Evolutionary conservation across 2,888 invertebrate genomes (phyloP), one percentile per base, ranked within the genome.

Genomic region (Pterostichus madidus): DNA sequence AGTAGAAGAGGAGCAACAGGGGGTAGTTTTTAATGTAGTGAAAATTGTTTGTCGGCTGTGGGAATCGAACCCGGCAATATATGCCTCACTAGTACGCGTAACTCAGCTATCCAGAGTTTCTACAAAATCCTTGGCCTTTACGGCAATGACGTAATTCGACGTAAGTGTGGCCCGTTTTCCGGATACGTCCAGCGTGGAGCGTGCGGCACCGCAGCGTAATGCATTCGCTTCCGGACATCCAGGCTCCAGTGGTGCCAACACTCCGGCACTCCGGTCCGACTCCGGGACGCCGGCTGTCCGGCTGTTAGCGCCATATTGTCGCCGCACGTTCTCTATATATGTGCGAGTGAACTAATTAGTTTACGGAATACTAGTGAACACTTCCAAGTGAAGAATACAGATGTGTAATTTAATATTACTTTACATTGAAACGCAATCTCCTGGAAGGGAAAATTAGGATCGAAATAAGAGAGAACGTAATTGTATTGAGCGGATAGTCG

Each of bases 291-390:
- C 39, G 39, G 39, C 39, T 5, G 13, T 52, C 52, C 52, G 52
- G 52, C 52, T 52, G 52, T 52, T 24, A 59, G 56, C 56, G 56
- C 56, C 56, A 59, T 59, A 52, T 52, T 52, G 56, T 59, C 56
- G 56, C 56, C 56, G 24, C 17, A 59, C 56, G 10, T n/a, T 52
- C n/a, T 39, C 7, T 39, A 6, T 39, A 8, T 39, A 5, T 39
- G 8, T 39, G 39, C 39, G 8, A 7, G 39, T 39, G 17, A 15
- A 59, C 5, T 59, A 59, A 59, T 59, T 59, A 59, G 56, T 17
- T 59, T 59, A 17, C 56, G 13, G n/a, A 52, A 52, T 52, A 11
- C 52, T 52, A 52, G n/a, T 13, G 13, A 5, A 1, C 4, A 8
- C 4, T 8, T 8, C 8, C 46, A n/a, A 11, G n/a, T n/a, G 0